Conservation (phyloP, 2,797 vertebrate species). For the Gambelia wislizenii region DNA sequence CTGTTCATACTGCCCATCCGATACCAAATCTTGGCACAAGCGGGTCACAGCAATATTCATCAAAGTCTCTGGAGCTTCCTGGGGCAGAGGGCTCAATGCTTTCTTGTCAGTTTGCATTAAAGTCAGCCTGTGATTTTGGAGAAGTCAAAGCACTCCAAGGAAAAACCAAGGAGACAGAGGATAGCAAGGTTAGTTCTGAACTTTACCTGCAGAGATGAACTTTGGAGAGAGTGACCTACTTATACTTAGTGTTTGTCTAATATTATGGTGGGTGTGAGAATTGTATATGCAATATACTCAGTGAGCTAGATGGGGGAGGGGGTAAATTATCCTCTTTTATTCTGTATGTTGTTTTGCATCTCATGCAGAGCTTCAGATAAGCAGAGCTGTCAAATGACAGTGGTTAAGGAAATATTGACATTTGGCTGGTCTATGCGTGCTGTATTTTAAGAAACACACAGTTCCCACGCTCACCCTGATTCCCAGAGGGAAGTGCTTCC, state of each 20-base stretch:
- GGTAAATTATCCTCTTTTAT: conserved; percentile 4
- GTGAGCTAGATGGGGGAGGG: not conserved
- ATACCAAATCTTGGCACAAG: conserved; percentile 86
- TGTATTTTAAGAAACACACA: conserved; percentile 60
- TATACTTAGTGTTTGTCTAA: not conserved
- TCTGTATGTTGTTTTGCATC: conserved; percentile 31
- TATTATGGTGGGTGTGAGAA: conserved; percentile 18
- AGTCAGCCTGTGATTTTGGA: conserved; percentile 84
- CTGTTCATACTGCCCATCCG: conserved; percentile 91
- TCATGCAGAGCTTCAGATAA: conserved; percentile 29
- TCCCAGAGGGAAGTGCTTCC: conserved; percentile 63
- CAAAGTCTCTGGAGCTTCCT: conserved; percentile 83
- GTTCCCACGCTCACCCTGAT: conserved; percentile 66
- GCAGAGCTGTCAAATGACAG: conserved; percentile 50
- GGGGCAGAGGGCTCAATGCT: conserved; percentile 78
- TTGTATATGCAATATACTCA: not conserved
- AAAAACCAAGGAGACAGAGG: conserved; percentile 86
- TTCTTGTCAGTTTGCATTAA: conserved; percentile 89
- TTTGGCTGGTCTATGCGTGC: conserved; percentile 56
- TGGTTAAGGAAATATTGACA: conserved; percentile 31
- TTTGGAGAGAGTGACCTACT: conserved; percentile 52
- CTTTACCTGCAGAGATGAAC: conserved; percentile 49
- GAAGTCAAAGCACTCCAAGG: conserved; percentile 80
- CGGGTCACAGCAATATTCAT: conserved; percentile 79
- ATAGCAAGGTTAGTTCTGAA: conserved; percentile 91